Conservation (phyloP, 1,140 invertebrate species). For the Micrasema minimum region DNA sequence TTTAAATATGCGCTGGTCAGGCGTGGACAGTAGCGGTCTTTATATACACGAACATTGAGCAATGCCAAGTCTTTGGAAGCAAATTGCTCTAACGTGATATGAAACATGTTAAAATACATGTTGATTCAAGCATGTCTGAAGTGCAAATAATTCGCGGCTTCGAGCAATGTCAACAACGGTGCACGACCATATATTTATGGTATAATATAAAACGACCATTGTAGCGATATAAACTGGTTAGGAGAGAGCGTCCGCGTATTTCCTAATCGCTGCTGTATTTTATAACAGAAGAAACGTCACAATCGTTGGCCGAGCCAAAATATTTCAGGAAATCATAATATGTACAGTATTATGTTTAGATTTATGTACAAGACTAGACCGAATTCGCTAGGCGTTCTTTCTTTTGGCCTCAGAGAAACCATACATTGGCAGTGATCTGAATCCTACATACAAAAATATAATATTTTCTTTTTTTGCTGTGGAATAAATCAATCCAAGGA, state of each 20-base stretch:
- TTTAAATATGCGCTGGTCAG: background rate
- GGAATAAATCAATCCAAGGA: too few relatives aligned
- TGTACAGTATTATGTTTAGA: too few relatives aligned
- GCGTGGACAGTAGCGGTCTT: background rate
- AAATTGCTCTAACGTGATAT: conserved; percentile 19
- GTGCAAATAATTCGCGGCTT: conserved; percentile 10
- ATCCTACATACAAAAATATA: too few relatives aligned
- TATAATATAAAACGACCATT: background rate
- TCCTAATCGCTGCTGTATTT: too few relatives aligned
- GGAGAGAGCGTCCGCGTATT: background rate
- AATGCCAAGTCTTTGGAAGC: conserved; percentile 17
- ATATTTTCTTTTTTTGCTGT: too few relatives aligned
- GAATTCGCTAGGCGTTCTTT: too few relatives aligned
- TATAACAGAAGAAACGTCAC: background rate
- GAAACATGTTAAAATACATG: conserved; percentile 15
- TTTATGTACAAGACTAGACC: too few relatives aligned
- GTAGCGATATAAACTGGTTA: background rate
- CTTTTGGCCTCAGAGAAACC: too few relatives aligned
- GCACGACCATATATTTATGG: background rate
- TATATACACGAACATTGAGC: conserved; percentile 1
- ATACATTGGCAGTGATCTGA: too few relatives aligned
- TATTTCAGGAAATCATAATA: background rate
- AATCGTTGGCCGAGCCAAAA: background rate
- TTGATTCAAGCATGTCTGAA: conserved; percentile 7
- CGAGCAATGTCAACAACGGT: background rate